Evolutionary conservation across 2,888 invertebrate species (phyloP), one percentile per base, ranked within the genome.

Genomic region (Lycaena phlaeas): DNA sequence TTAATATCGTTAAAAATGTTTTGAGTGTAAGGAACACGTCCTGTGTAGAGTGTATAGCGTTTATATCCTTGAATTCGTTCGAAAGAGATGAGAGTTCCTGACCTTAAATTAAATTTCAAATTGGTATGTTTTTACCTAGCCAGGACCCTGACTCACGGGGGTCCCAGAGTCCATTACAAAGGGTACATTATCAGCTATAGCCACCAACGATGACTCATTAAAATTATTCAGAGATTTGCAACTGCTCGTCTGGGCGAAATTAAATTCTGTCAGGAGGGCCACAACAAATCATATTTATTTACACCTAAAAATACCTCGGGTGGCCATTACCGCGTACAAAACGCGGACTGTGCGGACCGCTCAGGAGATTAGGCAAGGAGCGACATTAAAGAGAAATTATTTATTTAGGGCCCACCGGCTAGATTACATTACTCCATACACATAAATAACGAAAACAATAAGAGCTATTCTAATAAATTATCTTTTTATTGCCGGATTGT

Each of bases 401-500:
- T 84, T 84, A 84, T 84, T 82, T 81, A 82, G 82, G 82, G 64
- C 75, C 71, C 72, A 58, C 68, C 72, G 64, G 74, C 82, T 82
- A 84, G 84, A 82, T 82, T 84, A 84, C 78, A 82, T 82, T 82
- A 82, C 82, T 81, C 77, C 82, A 82, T 82, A 82, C 77, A 81
- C 82, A 84, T 84, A 82, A 82, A 82, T 84, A 84, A 82, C 73
- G 72, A 81, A 85, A 82, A 82, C 82, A 85, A 82, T 85, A 84
- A 84, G 79, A 81, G 82, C 78, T 79, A 82, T 84, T 81, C 77
- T 82, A 79, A 82, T 82, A 85, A 84, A 84, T 85, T 84, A 84
- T 82, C 82, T 84, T 85, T 84, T 84, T 84, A 84, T 82, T 85
- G 79, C 84, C 73, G 82, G 82, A 82, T 84, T 84, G 84, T 84